phyloP scores from a whole-genome alignment of 2,888 invertebrate genomes.

The Lasioglossum pauxillum region DNA sequence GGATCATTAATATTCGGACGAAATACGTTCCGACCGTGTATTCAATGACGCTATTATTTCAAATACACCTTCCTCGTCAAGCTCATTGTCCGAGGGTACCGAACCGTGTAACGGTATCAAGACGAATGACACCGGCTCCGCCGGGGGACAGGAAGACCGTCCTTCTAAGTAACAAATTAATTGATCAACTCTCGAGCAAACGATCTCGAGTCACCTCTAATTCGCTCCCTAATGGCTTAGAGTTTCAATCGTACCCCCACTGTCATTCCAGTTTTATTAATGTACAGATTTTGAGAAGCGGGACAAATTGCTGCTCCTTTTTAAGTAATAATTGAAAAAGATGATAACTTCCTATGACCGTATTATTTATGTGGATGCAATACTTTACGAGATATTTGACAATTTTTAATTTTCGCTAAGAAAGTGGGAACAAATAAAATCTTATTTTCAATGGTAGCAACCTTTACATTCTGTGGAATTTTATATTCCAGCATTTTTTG shows the following conservation, averaged over 20 bases:
- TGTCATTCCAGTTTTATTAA: too few relatives aligned
- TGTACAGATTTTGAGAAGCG: too few relatives aligned
- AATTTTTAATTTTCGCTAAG: too few relatives aligned
- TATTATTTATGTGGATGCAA: too few relatives aligned
- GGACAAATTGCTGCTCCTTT: too few relatives aligned
- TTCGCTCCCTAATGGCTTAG: not conserved
- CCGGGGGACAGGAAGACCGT: not conserved
- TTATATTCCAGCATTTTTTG: too few relatives aligned
- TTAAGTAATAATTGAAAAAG: too few relatives aligned
- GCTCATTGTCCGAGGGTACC: not conserved
- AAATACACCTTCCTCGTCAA: conserved; percentile 17
- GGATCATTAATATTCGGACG: conserved; percentile 38
- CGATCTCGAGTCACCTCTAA: not conserved
- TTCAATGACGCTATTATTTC: conserved; percentile 21
- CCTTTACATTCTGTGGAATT: too few relatives aligned
- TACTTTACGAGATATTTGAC: too few relatives aligned
- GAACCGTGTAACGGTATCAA: not conserved
- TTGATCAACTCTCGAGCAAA: not conserved
- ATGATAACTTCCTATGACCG: too few relatives aligned
- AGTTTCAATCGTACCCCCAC: not conserved
- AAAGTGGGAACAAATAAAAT: too few relatives aligned
- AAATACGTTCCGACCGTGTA: conserved; percentile 22
- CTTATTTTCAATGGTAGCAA: too few relatives aligned
- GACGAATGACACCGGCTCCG: not conserved
- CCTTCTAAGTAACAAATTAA: not conserved